Percentiles rank a stretch among this genome's conserved stretches.
Evolutionary conservation across 2,888 invertebrate species (phyloP).

Genomic region (Cosmia trapezina): DNA sequence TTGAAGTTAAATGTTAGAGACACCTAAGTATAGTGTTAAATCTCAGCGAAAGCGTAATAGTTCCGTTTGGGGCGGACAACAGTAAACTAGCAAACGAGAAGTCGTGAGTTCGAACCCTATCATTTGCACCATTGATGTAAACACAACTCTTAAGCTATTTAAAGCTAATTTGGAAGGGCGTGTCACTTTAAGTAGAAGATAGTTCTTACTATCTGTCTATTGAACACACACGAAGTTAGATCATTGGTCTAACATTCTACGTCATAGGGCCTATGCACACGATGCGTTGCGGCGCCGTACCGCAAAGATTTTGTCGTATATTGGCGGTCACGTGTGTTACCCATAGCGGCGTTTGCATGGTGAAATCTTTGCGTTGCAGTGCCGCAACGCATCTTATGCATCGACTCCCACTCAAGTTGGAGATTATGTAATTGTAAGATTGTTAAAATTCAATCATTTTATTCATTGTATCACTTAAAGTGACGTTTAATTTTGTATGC

Average conservation of each 20-base stretch:
- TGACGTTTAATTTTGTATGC: conserved; percentile 17
- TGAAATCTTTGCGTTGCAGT: too few species aligned
- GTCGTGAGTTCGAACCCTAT: conserved; percentile 29
- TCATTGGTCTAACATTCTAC: neutral
- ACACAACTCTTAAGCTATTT: conserved; percentile 17
- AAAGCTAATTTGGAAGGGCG: neutral
- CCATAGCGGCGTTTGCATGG: too few species aligned
- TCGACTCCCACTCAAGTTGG: neutral
- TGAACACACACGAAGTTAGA: too few species aligned
- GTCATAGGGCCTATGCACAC: too few species aligned
- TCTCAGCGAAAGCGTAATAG: neutral
- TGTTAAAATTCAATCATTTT: neutral
- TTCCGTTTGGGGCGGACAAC: neutral
- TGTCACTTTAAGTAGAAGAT: neutral
- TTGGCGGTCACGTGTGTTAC: too few species aligned
- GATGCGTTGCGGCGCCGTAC: too few species aligned
- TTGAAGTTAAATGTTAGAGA: neutral
- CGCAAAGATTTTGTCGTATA: too few species aligned
- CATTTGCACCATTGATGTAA: conserved; percentile 19
- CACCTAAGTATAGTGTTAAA: conserved; percentile 1
- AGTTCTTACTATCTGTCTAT: too few species aligned
- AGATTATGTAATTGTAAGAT: neutral
- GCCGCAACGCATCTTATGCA: too few species aligned
- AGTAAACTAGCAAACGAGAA: neutral
- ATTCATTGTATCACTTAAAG: neutral